These are phyloP conservation scores for Eupeodes luniger DNA, from an alignment of 2,888 invertebrate genomes.

Conservation along the genomic window DNA sequence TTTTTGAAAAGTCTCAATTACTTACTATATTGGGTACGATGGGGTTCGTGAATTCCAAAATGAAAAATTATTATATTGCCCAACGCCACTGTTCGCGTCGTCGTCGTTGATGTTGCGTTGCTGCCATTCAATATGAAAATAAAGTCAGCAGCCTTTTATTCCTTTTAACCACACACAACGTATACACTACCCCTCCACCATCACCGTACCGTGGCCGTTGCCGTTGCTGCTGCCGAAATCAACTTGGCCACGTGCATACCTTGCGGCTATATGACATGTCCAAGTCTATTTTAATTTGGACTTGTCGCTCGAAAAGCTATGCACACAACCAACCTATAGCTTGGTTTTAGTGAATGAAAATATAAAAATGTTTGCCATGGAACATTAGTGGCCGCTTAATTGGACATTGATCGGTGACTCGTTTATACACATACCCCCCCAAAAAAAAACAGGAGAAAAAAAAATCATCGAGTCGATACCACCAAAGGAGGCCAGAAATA, in stretches of 20 bases:
- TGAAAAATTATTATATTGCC: slow-evolving; percentile 44
- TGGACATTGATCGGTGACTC: slow-evolving; percentile 63
- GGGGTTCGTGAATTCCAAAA: slow-evolving; percentile 47
- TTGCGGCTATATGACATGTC: slow-evolving; percentile 53
- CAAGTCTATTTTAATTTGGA: slow-evolving; percentile 58
- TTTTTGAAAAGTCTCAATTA: slow-evolving; percentile 62
- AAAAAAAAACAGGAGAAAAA: neutral
- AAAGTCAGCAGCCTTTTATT: slow-evolving; percentile 16
- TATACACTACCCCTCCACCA: neutral
- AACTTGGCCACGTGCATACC: slow-evolving; percentile 68
- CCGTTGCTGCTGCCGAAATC: neutral
- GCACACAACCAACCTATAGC: too few relatives aligned
- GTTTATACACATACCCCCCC: neutral
- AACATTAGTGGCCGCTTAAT: slow-evolving; percentile 51
- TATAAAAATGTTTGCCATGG: slow-evolving; percentile 14
- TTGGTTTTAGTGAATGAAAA: neutral
- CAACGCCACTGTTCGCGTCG: neutral
- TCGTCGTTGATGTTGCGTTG: too few relatives aligned
- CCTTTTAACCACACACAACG: slow-evolving; percentile 8
- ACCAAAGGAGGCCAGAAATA: neutral
- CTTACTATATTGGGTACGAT: neutral
- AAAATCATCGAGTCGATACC: neutral
- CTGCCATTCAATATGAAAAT: slow-evolving; percentile 22
- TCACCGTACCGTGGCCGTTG: too few relatives aligned
- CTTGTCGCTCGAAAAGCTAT: slow-evolving; percentile 27